Evolutionary conservation across 2,113 vertebrate species (phyloP).

Genomic region (Dicrurus megarhynchus): DNA sequence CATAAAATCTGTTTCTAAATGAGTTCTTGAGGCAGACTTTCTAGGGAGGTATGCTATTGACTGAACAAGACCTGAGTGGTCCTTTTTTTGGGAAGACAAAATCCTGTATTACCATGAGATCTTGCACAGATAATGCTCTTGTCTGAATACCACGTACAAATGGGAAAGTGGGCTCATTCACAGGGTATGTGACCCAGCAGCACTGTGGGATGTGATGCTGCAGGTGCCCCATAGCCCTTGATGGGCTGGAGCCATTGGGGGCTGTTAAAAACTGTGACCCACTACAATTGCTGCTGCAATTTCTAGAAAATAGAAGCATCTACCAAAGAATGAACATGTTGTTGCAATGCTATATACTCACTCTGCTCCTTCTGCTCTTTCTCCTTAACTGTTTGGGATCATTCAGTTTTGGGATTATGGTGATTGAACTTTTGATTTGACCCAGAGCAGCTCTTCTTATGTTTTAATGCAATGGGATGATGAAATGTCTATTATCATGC

Average conservation of each 20-base stretch:
- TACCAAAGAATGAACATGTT: neutral
- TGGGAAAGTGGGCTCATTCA: neutral
- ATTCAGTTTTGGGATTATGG: neutral
- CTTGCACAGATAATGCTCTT: neutral
- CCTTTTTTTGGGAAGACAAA: neutral
- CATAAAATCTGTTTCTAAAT: neutral
- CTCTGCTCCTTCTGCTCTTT: neutral
- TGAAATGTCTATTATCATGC: neutral
- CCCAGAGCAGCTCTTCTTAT: neutral
- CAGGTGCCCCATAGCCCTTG: neutral
- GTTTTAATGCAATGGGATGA: slow-evolving; percentile 3
- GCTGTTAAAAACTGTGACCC: neutral
- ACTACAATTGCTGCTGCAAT: neutral
- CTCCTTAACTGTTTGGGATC: neutral
- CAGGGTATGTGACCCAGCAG: neutral
- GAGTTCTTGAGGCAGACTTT: neutral
- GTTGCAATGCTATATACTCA: neutral
- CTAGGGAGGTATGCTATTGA: neutral
- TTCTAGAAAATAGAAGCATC: neutral
- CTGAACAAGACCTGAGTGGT: neutral
- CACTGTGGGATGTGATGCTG: neutral
- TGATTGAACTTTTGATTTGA: neutral
- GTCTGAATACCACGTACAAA: neutral
- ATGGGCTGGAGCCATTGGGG: neutral
- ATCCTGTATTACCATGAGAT: neutral